These are phyloP conservation scores for Alitta virens DNA, from an alignment of 2,888 invertebrate species.

Conservation along the genomic window DNA sequence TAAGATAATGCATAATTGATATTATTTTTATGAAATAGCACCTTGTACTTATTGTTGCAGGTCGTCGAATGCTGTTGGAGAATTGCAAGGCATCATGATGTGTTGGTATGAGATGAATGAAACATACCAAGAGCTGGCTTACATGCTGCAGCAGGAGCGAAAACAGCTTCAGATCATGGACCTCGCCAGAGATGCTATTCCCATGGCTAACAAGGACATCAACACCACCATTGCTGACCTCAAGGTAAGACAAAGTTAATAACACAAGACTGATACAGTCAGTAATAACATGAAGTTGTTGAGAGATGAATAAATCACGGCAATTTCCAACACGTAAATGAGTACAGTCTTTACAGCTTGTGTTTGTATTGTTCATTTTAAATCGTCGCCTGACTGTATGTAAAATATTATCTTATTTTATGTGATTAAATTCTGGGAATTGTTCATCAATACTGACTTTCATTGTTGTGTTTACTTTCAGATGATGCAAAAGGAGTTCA, in stretches of 20 bases:
- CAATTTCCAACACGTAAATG: no score
- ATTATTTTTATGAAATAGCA: background rate
- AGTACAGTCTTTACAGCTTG: no score
- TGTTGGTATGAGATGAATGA: slow-evolving; percentile 43
- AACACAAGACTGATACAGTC: no score
- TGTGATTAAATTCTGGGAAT: no score
- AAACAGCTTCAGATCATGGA: slow-evolving; percentile 62
- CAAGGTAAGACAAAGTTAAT: slow-evolving; percentile 12
- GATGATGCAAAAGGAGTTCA: slow-evolving; percentile 36
- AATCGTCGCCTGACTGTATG: no score
- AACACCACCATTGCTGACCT: slow-evolving; percentile 34
- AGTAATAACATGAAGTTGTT: no score
- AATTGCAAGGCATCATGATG: slow-evolving; percentile 32
- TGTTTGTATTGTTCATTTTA: no score
- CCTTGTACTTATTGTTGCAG: slow-evolving; percentile 6
- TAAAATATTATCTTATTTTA: no score
- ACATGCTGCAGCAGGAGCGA: slow-evolving; percentile 59
- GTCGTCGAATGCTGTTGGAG: slow-evolving; percentile 14
- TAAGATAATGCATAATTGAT: no score
- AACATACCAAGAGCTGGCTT: slow-evolving; percentile 36
- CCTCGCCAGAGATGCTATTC: slow-evolving; percentile 32
- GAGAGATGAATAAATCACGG: no score
- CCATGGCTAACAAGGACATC: slow-evolving; percentile 28
- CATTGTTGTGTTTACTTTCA: slow-evolving; percentile 19
- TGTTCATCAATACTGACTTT: no score